Conservation (phyloP, 2,113 vertebrate genomes). For the Pitta sordida region DNA sequence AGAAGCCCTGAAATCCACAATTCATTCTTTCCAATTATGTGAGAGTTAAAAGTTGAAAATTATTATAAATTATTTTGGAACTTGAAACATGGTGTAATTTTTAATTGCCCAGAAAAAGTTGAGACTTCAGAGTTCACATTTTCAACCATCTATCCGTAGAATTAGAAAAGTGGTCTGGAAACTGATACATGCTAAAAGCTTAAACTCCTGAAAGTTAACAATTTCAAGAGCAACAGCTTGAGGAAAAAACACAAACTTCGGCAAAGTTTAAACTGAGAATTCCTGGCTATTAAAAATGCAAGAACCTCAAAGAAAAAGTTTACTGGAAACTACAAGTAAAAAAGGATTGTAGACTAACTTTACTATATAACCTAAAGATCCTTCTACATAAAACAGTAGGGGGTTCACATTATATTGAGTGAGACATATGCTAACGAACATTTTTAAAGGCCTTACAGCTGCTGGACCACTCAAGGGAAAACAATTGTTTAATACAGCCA, state of each 20-base stretch:
- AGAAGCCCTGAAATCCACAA: neutral
- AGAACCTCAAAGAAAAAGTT: neutral
- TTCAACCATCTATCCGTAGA: neutral
- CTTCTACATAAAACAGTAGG: neutral
- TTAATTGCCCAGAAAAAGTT: neutral
- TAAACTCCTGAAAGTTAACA: neutral
- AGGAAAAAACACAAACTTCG: neutral
- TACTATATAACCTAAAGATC: neutral
- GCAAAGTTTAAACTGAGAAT: neutral
- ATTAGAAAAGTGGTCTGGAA: neutral
- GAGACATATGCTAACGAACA: neutral
- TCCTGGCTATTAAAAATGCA: neutral
- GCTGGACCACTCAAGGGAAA: constrained; percentile 3
- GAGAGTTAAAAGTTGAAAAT: neutral
- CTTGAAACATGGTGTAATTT: neutral
- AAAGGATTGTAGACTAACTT: neutral
- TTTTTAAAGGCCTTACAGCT: constrained; percentile 33
- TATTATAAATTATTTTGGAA: neutral
- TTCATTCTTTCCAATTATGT: neutral
- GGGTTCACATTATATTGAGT: neutral
- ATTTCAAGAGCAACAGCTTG: neutral
- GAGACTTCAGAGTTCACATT: neutral
- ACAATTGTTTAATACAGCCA: constrained; percentile 13
- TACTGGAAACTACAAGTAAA: neutral
- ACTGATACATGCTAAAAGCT: neutral